Conservation (phyloP, 2,888 invertebrate species). For the Mythimna ferrago region DNA sequence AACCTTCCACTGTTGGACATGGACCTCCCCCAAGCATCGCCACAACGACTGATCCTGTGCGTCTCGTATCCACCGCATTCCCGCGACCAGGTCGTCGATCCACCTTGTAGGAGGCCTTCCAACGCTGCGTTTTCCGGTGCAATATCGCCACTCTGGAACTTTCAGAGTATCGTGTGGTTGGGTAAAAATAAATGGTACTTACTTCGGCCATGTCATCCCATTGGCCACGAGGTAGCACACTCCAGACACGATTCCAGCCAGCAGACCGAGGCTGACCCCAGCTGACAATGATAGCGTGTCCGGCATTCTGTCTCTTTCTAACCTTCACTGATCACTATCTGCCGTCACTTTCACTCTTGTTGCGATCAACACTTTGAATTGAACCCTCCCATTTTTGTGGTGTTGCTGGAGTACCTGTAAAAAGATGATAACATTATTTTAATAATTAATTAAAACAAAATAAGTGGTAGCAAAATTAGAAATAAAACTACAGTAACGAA, state of each 20-base stretch:
- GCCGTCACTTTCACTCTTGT: constrained; percentile 41
- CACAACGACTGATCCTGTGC: too few relatives aligned
- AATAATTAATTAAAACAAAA: background rate
- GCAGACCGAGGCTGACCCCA: constrained; percentile 92
- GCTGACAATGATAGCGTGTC: constrained; percentile 90
- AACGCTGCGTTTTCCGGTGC: too few relatives aligned
- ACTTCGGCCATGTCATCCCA: constrained; percentile 90
- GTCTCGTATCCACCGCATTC: too few relatives aligned
- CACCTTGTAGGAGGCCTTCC: too few relatives aligned
- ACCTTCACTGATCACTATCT: constrained; percentile 25
- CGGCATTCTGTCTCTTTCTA: constrained; percentile 82
- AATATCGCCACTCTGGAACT: too few relatives aligned
- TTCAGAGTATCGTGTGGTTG: too few relatives aligned
- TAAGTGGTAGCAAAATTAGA: too few relatives aligned
- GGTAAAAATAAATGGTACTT: constrained; percentile 69
- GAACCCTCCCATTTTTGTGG: constrained; percentile 29
- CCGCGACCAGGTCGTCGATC: too few relatives aligned
- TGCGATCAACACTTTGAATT: constrained; percentile 27
- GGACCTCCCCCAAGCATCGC: too few relatives aligned
- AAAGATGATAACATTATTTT: background rate
- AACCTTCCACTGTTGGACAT: too few relatives aligned
- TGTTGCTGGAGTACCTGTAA: constrained; percentile 46
- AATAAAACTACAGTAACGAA: too few relatives aligned
- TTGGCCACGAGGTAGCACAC: constrained; percentile 92
- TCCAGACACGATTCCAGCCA: constrained; percentile 93